phyloP scores from a whole-genome alignment of 2,113 vertebrate genomes.

The Amazona guildingii region DNA sequence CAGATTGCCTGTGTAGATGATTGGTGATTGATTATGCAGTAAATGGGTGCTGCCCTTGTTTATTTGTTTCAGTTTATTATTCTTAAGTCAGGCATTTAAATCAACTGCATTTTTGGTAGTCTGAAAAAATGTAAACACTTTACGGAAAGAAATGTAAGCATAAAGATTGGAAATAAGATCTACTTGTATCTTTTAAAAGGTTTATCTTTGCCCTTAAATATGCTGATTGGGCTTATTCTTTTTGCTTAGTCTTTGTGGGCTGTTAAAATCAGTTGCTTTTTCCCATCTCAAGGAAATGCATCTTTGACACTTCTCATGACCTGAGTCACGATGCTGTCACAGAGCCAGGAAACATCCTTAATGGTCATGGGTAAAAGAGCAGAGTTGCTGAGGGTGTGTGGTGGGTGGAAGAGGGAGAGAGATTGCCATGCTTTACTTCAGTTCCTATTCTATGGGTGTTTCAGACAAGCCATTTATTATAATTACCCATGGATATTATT shows the following conservation, averaged over 20 bases:
- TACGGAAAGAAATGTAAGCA: constrained; percentile 37
- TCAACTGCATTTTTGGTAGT: constrained; percentile 48
- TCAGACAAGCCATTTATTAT: constrained; percentile 61
- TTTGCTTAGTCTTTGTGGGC: constrained; percentile 61
- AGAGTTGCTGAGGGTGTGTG: constrained; percentile 46
- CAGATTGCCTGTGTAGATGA: background rate
- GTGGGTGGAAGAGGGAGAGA: constrained; percentile 32
- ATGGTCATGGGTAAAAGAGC: constrained; percentile 71
- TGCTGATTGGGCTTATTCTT: constrained; percentile 69
- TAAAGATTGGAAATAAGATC: constrained; percentile 62
- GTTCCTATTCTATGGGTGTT: constrained; percentile 42
- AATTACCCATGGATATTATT: constrained; percentile 60
- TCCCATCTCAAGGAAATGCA: constrained; percentile 84
- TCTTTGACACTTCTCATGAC: constrained; percentile 93
- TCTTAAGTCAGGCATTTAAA: constrained; percentile 57
- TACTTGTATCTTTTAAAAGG: constrained; percentile 50
- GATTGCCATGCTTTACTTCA: background rate
- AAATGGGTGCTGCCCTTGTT: background rate
- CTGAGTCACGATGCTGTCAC: constrained; percentile 78
- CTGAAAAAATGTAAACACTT: constrained; percentile 49
- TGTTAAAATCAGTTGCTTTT: constrained; percentile 78
- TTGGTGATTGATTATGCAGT: background rate
- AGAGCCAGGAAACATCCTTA: constrained; percentile 78
- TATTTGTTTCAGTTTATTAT: constrained; percentile 10
- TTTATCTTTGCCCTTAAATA: constrained; percentile 69